Evolutionary conservation across 2,888 invertebrate species (phyloP).

Genomic region (Chydorus sphaericus): DNA sequence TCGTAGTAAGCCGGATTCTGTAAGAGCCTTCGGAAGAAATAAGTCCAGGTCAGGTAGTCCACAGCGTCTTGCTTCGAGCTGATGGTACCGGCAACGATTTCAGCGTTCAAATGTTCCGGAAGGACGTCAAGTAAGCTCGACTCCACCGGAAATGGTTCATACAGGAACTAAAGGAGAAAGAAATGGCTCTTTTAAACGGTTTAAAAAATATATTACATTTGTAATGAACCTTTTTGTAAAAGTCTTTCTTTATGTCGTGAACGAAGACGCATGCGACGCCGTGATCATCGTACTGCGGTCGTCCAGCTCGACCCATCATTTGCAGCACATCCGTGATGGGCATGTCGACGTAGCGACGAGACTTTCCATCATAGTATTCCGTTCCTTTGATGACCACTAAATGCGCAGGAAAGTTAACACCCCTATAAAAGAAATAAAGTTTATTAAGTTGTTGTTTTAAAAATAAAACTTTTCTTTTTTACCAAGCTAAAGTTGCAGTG

Average conservation of each 20-base stretch:
- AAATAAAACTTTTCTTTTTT: not conserved
- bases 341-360: slow-evolving; percentile 94
- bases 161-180: not conserved
- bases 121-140: slow-evolving; percentile 67
- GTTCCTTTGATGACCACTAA: slow-evolving; percentile 97
- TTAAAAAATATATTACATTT: no score
- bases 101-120: slow-evolving; percentile 95
- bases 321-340: slow-evolving; percentile 98
- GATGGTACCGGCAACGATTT: slow-evolving; percentile 87
- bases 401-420: slow-evolving; percentile 97
- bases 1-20: slow-evolving; percentile 87
- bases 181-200: slow-evolving; percentile 74
- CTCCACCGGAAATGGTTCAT: slow-evolving; percentile 9
- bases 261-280: slow-evolving; percentile 51
- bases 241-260: slow-evolving; percentile 94
- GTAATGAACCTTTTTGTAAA: slow-evolving; percentile 97
- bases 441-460: not conserved
- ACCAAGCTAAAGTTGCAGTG: slow-evolving; percentile 94
- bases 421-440: slow-evolving; percentile 27
- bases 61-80: slow-evolving; percentile 77
- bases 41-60: slow-evolving; percentile 97
- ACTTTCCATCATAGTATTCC: slow-evolving; percentile 95
- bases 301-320: slow-evolving; percentile 98
- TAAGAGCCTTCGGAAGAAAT: slow-evolving; percentile 80
- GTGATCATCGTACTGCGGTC: slow-evolving; percentile 90